Evolutionary conservation across 2,797 vertebrate genomes (phyloP).

Genomic region (Geotrypetes seraphini): DNA sequence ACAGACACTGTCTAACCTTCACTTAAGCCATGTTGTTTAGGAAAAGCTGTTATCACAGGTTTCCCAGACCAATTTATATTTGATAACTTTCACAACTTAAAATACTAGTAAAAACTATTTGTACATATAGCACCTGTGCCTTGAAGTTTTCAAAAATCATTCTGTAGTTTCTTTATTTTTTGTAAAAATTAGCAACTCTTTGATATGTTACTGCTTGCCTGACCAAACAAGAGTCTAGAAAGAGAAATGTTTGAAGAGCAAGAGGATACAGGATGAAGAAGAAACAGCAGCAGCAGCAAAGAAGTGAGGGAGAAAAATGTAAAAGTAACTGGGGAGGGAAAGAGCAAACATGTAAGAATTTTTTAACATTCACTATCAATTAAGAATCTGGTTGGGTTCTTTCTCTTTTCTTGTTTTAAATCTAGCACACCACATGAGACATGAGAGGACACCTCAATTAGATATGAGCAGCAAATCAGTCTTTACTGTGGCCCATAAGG

Average conservation of each 20-base stretch:
- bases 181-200: conserved; percentile 1
- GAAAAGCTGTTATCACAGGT: no score
- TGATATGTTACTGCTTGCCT: conserved; percentile 2
- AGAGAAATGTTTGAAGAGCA: background rate
- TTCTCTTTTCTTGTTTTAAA: no score
- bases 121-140: conserved; percentile 14
- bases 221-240: no score
- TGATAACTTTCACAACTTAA: conserved; percentile 1
- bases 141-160: conserved; percentile 10
- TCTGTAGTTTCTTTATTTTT: conserved; percentile 12
- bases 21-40: no score
- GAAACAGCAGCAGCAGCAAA: background rate
- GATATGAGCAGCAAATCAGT: conserved; percentile 14
- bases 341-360: no score
- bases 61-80: background rate
- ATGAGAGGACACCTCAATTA: no score
- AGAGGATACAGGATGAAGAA: background rate
- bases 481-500: conserved; percentile 45
- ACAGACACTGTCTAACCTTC: no score
- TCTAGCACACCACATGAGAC: no score
- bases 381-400: no score
- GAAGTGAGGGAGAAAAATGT: background rate
- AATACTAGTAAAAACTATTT: conserved; percentile 2
- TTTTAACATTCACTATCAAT: no score
- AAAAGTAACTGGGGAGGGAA: no score